These are phyloP conservation scores for Chaetodon trifasciatus DNA, from an alignment of 2,797 vertebrate genomes.

Conservation along the genomic window DNA sequence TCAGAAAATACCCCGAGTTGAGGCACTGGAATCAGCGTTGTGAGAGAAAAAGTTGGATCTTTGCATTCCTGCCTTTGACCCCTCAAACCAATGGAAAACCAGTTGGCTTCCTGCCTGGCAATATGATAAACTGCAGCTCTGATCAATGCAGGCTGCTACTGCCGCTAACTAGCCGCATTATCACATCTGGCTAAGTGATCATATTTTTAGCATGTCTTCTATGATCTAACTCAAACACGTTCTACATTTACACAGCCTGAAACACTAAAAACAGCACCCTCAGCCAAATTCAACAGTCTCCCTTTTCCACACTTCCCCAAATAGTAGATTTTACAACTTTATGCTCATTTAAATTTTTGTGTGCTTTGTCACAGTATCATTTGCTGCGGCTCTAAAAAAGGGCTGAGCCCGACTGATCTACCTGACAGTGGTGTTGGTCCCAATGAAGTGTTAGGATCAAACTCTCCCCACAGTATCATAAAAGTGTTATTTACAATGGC, in stretches of 20 bases:
- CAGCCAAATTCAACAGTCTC: constrained; percentile 70
- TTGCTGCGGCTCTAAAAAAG: constrained; percentile 42
- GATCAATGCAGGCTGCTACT: constrained; percentile 41
- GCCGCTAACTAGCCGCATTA: constrained; percentile 58
- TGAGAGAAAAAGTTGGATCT: neutral
- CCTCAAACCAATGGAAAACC: constrained; percentile 22
- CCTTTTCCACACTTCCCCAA: constrained; percentile 66
- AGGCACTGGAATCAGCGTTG: neutral
- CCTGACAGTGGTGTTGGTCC: constrained; percentile 55
- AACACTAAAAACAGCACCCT: constrained; percentile 50
- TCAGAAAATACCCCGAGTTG: neutral
- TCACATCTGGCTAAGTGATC: constrained; percentile 68
- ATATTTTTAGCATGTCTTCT: constrained; percentile 52
- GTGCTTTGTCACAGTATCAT: constrained; percentile 71
- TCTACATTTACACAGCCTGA: constrained; percentile 69
- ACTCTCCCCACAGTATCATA: constrained; percentile 67
- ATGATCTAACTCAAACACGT: constrained; percentile 62
- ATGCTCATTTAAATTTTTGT: constrained; percentile 75
- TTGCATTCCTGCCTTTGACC: constrained; percentile 2
- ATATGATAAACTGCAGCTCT: constrained; percentile 23
- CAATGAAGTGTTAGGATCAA: constrained; percentile 71
- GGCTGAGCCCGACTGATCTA: constrained; percentile 46
- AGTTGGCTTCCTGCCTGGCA: neutral
- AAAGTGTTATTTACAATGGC: constrained; percentile 80
- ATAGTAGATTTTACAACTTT: constrained; percentile 67